Conservation (phyloP, 2,113 vertebrate species). For the Meleagris gallopavo region DNA sequence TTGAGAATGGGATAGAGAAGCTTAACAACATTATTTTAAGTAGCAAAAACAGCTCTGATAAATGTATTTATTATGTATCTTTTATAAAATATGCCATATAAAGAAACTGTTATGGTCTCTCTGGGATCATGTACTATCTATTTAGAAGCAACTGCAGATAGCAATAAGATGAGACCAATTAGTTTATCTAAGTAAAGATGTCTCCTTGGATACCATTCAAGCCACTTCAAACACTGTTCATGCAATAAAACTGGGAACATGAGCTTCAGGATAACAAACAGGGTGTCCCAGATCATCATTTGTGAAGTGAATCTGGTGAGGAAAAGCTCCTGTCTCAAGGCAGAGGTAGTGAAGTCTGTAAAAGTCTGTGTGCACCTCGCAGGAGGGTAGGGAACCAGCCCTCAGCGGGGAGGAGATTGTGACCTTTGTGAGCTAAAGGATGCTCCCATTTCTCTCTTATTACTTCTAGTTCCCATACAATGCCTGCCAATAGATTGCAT, state of each 20-base stretch:
- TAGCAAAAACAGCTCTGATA: neutral
- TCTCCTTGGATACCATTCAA: constrained; percentile 13
- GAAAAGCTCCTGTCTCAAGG: neutral
- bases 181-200: neutral
- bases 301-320: neutral
- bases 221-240: neutral
- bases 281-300: neutral
- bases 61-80: neutral
- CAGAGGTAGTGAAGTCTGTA: neutral
- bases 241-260: neutral
- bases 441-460: neutral
- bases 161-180: constrained; percentile 10
- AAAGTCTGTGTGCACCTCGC: neutral
- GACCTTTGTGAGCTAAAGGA: neutral
- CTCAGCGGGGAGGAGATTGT: neutral
- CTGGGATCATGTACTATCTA: neutral
- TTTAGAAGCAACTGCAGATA: constrained; percentile 2
- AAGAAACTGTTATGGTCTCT: neutral
- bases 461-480: neutral
- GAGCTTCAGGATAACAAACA: neutral
- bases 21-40: neutral
- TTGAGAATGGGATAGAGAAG: neutral
- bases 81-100: neutral
- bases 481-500: neutral
- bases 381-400: neutral